Percentiles rank a stretch among this genome's conserved stretches.
Evolutionary conservation across 2,888 invertebrate genomes (phyloP).

Genomic region (Melikaiella ostensackeni): DNA sequence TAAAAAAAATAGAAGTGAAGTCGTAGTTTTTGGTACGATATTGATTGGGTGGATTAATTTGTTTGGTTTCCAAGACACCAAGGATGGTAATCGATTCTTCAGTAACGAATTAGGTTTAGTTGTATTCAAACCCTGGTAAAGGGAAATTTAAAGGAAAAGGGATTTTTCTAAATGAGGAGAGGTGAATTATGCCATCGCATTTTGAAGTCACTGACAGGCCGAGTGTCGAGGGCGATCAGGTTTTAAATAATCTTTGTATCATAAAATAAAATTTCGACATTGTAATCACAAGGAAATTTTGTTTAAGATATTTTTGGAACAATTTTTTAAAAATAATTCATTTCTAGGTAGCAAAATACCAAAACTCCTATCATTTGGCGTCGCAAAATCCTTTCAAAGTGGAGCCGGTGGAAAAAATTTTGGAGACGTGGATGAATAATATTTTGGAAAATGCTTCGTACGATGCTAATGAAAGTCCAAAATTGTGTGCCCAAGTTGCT

Average conservation of each 20-base stretch:
- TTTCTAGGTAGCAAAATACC: slow-evolving; percentile 76
- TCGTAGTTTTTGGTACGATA: not conserved
- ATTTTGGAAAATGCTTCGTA: slow-evolving; percentile 81
- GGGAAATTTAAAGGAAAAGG: not conserved
- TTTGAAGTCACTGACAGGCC: slow-evolving; percentile 54
- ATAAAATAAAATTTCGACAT: too few relatives aligned
- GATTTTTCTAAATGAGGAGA: slow-evolving; percentile 44
- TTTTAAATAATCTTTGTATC: slow-evolving; percentile 17
- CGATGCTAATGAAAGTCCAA: slow-evolving; percentile 80
- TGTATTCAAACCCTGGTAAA: not conserved
- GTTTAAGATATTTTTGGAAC: not conserved
- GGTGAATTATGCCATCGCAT: slow-evolving; percentile 58
- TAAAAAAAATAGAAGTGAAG: not conserved
- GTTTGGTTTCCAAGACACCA: slow-evolving; percentile 27
- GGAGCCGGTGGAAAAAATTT: slow-evolving; percentile 81
- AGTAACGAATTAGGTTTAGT: not conserved
- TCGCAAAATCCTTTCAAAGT: slow-evolving; percentile 82
- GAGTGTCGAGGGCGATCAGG: slow-evolving; percentile 55
- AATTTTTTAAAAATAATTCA: slow-evolving; percentile 15
- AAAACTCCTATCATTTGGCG: slow-evolving; percentile 84
- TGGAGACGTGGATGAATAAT: slow-evolving; percentile 80
- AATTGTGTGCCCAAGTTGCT: slow-evolving; percentile 80
- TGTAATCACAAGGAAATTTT: not conserved
- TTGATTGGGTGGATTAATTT: slow-evolving; percentile 10
- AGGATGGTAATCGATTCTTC: slow-evolving; percentile 1